Percentiles rank a stretch among this genome's conserved stretches.
Evolutionary conservation across 2,113 vertebrate genomes (phyloP).

Genomic region (Tamias sibiricus): DNA sequence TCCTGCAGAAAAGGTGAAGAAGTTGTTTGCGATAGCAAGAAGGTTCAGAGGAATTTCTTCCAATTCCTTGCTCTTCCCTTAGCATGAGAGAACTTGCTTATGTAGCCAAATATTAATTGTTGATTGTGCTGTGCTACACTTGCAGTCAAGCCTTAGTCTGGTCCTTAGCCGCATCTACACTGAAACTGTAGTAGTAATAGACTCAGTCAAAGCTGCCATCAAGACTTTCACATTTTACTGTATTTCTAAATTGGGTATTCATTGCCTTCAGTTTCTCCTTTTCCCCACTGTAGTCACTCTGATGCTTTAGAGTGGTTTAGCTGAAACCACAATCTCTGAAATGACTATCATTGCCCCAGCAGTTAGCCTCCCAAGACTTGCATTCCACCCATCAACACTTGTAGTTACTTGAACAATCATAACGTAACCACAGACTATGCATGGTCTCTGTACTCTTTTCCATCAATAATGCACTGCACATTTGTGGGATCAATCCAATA

Average conservation of each 20-base stretch:
- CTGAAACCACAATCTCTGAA: neutral
- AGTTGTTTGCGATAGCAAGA: neutral
- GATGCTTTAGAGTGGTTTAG: neutral
- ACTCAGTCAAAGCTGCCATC: neutral
- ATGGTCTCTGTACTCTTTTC: neutral
- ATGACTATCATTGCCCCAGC: neutral
- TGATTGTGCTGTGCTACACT: neutral
- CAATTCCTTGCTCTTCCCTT: neutral
- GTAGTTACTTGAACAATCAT: neutral
- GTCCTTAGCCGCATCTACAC: neutral
- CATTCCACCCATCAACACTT: neutral
- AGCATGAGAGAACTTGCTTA: neutral
- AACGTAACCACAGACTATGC: neutral
- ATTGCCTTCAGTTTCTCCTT: neutral
- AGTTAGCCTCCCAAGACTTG: neutral
- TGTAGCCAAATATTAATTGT: neutral
- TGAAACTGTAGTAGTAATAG: neutral
- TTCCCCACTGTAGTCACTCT: neutral
- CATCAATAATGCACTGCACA: neutral
- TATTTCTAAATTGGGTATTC: neutral
- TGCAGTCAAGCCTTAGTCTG: neutral
- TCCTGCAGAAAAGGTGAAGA: neutral
- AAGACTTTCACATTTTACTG: neutral
- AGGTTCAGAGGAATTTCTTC: neutral
- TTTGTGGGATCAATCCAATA: neutral